phyloP scores from a whole-genome alignment of 2,888 invertebrate species.

The Hirtodrosophila histrioides region DNA sequence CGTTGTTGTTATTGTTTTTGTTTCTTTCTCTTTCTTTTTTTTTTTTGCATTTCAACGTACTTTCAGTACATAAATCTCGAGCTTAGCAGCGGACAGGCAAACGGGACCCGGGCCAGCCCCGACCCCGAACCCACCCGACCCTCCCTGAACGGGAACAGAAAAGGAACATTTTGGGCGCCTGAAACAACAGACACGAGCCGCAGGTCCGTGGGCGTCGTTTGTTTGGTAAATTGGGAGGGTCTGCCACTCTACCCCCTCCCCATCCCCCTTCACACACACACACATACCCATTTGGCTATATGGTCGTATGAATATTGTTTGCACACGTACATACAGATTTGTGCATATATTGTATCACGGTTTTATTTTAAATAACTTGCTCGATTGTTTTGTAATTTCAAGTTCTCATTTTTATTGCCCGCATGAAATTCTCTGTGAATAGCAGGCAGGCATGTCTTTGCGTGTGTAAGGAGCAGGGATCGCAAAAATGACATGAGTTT shows the following conservation, averaged over 20 bases:
- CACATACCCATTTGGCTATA: constrained; percentile 4
- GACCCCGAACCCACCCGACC: constrained; percentile 6
- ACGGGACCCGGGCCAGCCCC: neutral
- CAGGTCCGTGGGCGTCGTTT: constrained; percentile 42
- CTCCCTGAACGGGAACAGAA: constrained; percentile 31
- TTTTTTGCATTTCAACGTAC: constrained; percentile 74
- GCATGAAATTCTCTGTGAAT: too few species aligned
- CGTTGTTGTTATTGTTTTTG: constrained; percentile 1
- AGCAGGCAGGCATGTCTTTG: too few species aligned
- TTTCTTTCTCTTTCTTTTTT: too few species aligned
- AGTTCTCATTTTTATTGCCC: neutral
- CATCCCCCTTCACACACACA: neutral
- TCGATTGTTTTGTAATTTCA: neutral
- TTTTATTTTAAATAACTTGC: neutral
- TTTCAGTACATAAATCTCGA: constrained; percentile 74
- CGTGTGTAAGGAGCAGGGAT: too few species aligned
- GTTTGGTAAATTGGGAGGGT: constrained; percentile 21
- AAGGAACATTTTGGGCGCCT: constrained; percentile 48
- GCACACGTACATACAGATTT: constrained; percentile 40
- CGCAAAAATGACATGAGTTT: too few species aligned
- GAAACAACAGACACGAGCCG: constrained; percentile 71
- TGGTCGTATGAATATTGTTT: constrained; percentile 69
- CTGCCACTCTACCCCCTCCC: neutral
- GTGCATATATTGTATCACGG: neutral
- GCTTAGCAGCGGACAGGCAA: constrained; percentile 66